A percentile compares a stretch with the other conserved stretches of the same genome.
phyloP scores from a whole-genome alignment of 1,140 invertebrate species.

The Dendroctonus ponderosae region DNA sequence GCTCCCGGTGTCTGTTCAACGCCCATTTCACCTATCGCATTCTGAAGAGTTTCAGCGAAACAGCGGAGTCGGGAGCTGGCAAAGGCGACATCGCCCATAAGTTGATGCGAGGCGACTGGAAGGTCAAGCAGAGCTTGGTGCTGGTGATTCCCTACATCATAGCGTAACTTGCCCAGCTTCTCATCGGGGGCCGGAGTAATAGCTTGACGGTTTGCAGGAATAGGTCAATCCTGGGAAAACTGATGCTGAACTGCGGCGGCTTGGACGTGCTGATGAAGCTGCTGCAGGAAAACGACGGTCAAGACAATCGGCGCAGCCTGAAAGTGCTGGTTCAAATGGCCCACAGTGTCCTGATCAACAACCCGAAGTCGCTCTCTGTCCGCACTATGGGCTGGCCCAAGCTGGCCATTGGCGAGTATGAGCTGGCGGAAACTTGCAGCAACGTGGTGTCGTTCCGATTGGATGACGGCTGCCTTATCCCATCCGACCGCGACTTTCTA shows the following conservation, averaged over 20 bases:
- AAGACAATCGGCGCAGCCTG: slow-evolving; percentile 32
- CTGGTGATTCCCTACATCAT: slow-evolving; percentile 57
- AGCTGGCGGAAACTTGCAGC: slow-evolving; percentile 44
- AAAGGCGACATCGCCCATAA: slow-evolving; percentile 58
- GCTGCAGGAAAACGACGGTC: slow-evolving; percentile 32
- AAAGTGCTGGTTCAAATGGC: slow-evolving; percentile 50
- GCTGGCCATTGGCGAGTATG: slow-evolving; percentile 26
- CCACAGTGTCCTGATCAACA: slow-evolving; percentile 46
- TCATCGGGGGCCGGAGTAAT: too few species aligned
- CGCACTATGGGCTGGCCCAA: slow-evolving; percentile 5
- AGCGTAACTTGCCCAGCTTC: slow-evolving; percentile 46
- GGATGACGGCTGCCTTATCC: slow-evolving; percentile 62
- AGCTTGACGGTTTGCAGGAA: slow-evolving; percentile 37
- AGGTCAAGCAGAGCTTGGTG: slow-evolving; percentile 54
- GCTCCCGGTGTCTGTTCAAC: slow-evolving; percentile 47
- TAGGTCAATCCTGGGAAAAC: slow-evolving; percentile 36
- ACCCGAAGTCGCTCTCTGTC: slow-evolving; percentile 17
- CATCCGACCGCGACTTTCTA: slow-evolving; percentile 60
- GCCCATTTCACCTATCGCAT: slow-evolving; percentile 49
- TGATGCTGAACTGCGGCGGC: slow-evolving; percentile 45
- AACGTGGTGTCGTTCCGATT: slow-evolving; percentile 61
- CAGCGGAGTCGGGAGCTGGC: slow-evolving; percentile 56
- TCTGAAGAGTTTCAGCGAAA: slow-evolving; percentile 50
- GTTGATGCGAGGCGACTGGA: slow-evolving; percentile 51
- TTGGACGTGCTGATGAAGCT: slow-evolving; percentile 43